Base-by-base conservation (phyloP, 2,888 invertebrate species). In the Dendrolimus pini region DNA sequence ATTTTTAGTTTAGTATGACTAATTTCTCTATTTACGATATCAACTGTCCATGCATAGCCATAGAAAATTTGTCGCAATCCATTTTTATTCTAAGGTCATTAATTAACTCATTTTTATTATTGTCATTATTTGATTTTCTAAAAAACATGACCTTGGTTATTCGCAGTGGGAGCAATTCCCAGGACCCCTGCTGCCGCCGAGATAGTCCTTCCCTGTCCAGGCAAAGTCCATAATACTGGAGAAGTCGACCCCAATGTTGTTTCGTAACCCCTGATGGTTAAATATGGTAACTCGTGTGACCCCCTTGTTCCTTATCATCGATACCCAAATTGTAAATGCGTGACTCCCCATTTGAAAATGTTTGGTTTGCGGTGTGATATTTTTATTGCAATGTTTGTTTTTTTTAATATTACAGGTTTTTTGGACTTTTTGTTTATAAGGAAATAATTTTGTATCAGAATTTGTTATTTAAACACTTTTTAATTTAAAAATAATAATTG, bases 131-230 rank as follows among this genome's bases (percentile, higher is more conserved):
- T 56, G 64, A 65, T 69, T 68, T 64, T 69, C 61, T 66, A 47
- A 47, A 47, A 9, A 6, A 47, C 12, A 47, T 10, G 47, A 47
- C 64, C 74, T 54, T 67, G 73, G 65, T 83, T 80, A 69, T 80
- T 69, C 76, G 64, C 82, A 70, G 76, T 64, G 58, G 63, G 66
- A 66, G 70, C 73, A 58, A 64, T 71, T 42, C 62, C 63, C 61
- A 67, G 75, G 56, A 74, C 78, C 61, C 72, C 75, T 60, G 79
- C 78, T 52, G 78, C 78, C 54, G 83, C 84, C 58, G 80, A 74
- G 64, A 76, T 77, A 64, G 88, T 90, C 68, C 74, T 85, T 68
- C 90, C 91, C 55, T 81, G 86, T 62, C 88, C 91, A 60, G 91
- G 91, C 68, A 79, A 78, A 68, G 88, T 91, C 67, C 83, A 85